Evolutionary conservation across 1,140 invertebrate species (phyloP).

Genomic region (Euwallacea fornicatus): DNA sequence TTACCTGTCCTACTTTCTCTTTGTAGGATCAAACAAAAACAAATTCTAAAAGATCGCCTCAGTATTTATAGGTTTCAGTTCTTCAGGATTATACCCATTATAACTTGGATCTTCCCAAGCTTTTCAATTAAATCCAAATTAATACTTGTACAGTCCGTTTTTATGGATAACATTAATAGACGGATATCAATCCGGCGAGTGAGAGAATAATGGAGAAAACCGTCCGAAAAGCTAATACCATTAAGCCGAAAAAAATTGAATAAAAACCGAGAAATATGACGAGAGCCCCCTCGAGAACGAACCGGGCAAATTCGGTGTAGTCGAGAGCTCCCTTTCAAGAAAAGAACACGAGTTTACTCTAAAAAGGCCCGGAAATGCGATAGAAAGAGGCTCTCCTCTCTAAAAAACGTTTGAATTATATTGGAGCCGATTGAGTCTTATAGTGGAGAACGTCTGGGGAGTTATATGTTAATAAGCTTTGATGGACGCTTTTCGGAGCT

Average conservation of each 20-base stretch:
- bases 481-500: background rate
- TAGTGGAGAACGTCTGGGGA: background rate
- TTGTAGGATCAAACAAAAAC: too few species aligned
- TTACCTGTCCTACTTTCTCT: too few species aligned
- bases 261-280: conserved; percentile 31
- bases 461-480: conserved; percentile 4
- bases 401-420: conserved; percentile 21
- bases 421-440: conserved; percentile 19
- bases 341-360: conserved; percentile 25
- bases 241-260: conserved; percentile 32
- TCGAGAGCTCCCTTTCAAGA: conserved; percentile 15
- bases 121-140: too few species aligned
- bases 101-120: too few species aligned
- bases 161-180: too few species aligned
- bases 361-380: conserved; percentile 24
- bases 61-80: too few species aligned
- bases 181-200: background rate
- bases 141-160: too few species aligned
- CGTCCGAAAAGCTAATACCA: conserved; percentile 25
- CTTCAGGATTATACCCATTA: too few species aligned
- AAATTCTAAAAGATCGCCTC: too few species aligned
- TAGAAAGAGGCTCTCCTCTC: conserved; percentile 8
- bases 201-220: conserved; percentile 19
- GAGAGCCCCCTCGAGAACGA: conserved; percentile 8
- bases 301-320: conserved; percentile 8